Base-by-base conservation (phyloP, 30 jellyfish, hydroid and myxozoan species). In the Nemopilema nomurai region DNA sequence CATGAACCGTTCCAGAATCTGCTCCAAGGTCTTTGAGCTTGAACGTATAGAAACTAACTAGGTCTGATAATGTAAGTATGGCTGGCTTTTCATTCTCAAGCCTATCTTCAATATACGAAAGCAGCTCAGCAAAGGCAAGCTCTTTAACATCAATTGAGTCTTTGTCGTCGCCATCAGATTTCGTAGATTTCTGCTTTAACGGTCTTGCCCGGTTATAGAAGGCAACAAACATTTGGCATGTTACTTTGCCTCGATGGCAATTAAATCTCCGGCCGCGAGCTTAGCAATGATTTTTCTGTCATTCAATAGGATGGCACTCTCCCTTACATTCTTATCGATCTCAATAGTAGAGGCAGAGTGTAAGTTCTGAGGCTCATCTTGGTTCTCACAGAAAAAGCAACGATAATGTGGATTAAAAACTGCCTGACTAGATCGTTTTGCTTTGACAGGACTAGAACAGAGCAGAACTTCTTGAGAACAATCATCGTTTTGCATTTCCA, bases 231-330 rank as follows among this genome's bases (percentile, higher is more conserved):
- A 74, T 1, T 74, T 74, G 26, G 76, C 75, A 28, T 74, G 74
- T 8, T 74, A 74, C 50, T 49, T 74, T 32, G 77, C 75, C 27
- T 8, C 85, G 25, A 29, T 49, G 76, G 75, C 75, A 28, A 74
- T 74, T 13, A 74, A 32, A 50, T 74, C 85, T 18, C 85, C 81
- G 4, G 85, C 85, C 8, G 75, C 77, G 8, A 70, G 80, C 32
- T 70, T 70, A 70, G 80, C 80, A 22, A 70, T 70, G 53, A 70
- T 24, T 31, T 70, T 70, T 8, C 53, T 70, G 20, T 70, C 80
- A 70, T 70, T 70, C 20, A 70, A 70, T 22, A 70, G 50, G 16
- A 70, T 28, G 50, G 62, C 80, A 70, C 80, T 22, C 32, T 70
- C 20, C 50, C 80, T 24, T 22, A 70, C 80, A 22, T 70, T 70